Evolutionary conservation across 1,140 invertebrate genomes (phyloP).

Genomic region (Nomia melanderi): DNA sequence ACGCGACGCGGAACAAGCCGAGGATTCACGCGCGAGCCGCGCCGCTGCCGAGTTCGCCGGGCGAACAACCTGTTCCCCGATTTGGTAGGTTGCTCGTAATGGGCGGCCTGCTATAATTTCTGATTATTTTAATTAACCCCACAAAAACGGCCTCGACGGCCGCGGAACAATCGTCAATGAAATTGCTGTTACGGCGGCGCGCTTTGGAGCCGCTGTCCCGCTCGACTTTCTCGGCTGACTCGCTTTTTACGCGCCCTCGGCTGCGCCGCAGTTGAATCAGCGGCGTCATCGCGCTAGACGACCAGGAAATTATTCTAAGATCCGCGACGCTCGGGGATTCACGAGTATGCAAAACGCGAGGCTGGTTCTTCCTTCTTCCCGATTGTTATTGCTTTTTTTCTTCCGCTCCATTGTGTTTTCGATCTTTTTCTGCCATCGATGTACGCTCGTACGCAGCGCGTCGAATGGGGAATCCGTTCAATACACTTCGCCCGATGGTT

Average conservation of each 20-base stretch:
- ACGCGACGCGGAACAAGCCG: not conserved
- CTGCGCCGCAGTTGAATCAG: conserved; percentile 11
- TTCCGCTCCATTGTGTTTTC: not conserved
- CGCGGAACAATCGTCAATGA: conserved; percentile 53
- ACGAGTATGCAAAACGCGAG: conserved; percentile 1
- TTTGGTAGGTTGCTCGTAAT: conserved; percentile 25
- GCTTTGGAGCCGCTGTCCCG: not conserved
- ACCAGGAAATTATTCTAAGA: conserved; percentile 29
- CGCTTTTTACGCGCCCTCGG: conserved; percentile 16
- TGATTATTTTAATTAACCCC: conserved; percentile 45
- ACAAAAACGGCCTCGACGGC: conserved; percentile 16
- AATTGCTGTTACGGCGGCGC: conserved; percentile 43
- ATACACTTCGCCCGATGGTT: too few relatives aligned
- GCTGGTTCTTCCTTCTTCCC: not conserved
- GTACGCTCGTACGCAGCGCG: too few relatives aligned
- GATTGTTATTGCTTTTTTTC: not conserved
- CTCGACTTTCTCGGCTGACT: conserved; percentile 17
- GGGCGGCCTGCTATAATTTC: not conserved
- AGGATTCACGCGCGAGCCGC: too few relatives aligned
- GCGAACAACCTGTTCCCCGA: not conserved
- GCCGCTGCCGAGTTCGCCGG: not conserved
- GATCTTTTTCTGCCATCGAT: too few relatives aligned
- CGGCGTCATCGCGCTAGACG: conserved; percentile 26
- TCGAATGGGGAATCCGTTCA: too few relatives aligned
- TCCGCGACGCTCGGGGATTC: not conserved